Evolutionary conservation across 2,113 vertebrate species (phyloP), one percentile per base, ranked within the genome.

Genomic region (Hippocampus barbouri): DNA sequence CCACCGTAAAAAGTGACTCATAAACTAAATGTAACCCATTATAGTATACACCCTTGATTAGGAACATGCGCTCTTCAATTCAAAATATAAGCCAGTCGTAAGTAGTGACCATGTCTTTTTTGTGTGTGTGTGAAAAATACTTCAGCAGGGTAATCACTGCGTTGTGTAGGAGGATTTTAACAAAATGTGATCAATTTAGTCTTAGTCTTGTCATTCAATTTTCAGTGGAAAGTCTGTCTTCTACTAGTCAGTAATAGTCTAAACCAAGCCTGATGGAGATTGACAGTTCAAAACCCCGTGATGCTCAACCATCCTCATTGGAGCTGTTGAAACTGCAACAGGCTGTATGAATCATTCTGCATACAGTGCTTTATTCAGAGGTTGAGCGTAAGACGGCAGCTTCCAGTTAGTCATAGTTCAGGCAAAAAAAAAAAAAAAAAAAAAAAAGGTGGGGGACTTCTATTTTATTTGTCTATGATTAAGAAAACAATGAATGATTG

Each of bases 101-200:
- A 34, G 14, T 41, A 25, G 49, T 69, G 45, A 27, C 63, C 65
- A 71, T 75, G 77, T 66, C 62, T 73, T 71, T 75, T 57, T 77
- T 69, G 78, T 69, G 21, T 61, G 51, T 70, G 61, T 74, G 71
- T 70, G 56, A 57, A 69, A 78, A 66, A 66, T 66, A 40, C 76
- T 71, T 72, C 70, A 75, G 69, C 23, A 66, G 60, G 65, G 65
- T 78, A 74, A 78, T 73, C 0, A 16, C 75, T 54, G 25, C 71
- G 65, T 64, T 69, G 61, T 60, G 84, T 80, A 68, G 84, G 80
- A 76, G 61, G 69, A 25, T 73, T 88, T 78, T 69, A 25, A 71
- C 47, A 75, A 21, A 45, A 9, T 16, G 30, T 49, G 27, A 63
- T 77, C 51, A 34, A 69, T 64, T 25, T 61, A 79, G 75, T 8